A percentile compares a stretch with the other conserved stretches of the same genome.
Evolutionary conservation across 2,113 vertebrate species (phyloP).

Genomic region (Alligator mississippiensis): DNA sequence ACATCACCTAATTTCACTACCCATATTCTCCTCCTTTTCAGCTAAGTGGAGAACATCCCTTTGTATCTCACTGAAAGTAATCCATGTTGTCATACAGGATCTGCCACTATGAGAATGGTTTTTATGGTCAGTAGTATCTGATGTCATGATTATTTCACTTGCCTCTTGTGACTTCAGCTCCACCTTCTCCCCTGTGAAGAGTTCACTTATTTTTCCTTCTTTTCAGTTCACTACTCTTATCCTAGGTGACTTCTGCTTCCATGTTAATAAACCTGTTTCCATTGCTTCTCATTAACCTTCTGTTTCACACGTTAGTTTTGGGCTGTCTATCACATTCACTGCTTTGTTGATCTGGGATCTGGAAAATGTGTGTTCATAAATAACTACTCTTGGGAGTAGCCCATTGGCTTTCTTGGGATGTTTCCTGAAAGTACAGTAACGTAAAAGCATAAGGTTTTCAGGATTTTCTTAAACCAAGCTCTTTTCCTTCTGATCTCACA

Average conservation of each 20-base stretch:
- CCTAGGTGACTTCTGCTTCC: slow-evolving; percentile 25
- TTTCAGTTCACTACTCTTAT: not conserved
- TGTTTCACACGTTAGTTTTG: slow-evolving; percentile 16
- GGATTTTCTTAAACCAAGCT: not conserved
- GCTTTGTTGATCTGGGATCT: slow-evolving; percentile 45
- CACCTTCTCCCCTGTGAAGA: not conserved
- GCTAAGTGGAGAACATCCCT: not conserved
- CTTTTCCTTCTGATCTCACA: not conserved
- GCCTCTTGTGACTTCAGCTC: not conserved
- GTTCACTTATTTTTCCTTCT: not conserved
- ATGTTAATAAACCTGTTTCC: slow-evolving; percentile 25
- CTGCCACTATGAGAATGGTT: not conserved
- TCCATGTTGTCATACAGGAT: not conserved
- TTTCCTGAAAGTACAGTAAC: slow-evolving; percentile 8
- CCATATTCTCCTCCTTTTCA: not conserved
- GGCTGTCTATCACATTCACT: slow-evolving; percentile 43
- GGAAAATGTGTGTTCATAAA: slow-evolving; percentile 13
- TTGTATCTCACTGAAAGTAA: not conserved
- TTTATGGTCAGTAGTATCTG: not conserved
- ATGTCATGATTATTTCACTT: not conserved
- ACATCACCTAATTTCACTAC: not conserved
- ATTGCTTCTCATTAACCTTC: slow-evolving; percentile 53
- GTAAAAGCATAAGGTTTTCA: not conserved
- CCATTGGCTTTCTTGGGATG: not conserved
- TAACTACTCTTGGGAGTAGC: slow-evolving; percentile 29